These are phyloP conservation scores for Latheticus oryzae DNA, from an alignment of 2,888 invertebrate genomes.

Conservation along the genomic window DNA sequence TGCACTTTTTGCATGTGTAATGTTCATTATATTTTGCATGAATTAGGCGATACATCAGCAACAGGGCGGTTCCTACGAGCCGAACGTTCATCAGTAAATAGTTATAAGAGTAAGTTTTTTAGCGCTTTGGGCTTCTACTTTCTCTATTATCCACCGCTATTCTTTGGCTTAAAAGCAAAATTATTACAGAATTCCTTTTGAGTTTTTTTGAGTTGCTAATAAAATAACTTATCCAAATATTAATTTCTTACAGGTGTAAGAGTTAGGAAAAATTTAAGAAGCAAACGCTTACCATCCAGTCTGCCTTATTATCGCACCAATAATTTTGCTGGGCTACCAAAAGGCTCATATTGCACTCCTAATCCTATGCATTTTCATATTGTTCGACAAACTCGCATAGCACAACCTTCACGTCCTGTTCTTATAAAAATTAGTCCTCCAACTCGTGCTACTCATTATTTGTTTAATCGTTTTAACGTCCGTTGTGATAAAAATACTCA, in stretches of 20 bases:
- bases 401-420: conserved; percentile 54
- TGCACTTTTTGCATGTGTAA: conserved; percentile 37
- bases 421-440: conserved; percentile 51
- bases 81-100: conserved; percentile 56
- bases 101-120: conserved; percentile 54
- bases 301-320: conserved; percentile 58
- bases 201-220: conserved; percentile 14
- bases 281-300: conserved; percentile 15
- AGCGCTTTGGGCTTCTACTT: conserved; percentile 15
- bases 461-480: conserved; percentile 43
- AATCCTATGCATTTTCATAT: conserved; percentile 64
- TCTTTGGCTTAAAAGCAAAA: no score
- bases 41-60: conserved; percentile 52
- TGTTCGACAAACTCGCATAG: conserved; percentile 54
- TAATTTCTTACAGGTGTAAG: conserved; percentile 55
- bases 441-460: conserved; percentile 43
- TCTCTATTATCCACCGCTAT: background rate
- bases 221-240: conserved; percentile 27
- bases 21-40: conserved; percentile 50
- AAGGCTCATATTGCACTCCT: conserved; percentile 61
- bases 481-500: conserved; percentile 34
- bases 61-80: conserved; percentile 57
- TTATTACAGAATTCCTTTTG: conserved; percentile 44
- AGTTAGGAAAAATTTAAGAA: conserved; percentile 14
- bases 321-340: conserved; percentile 62